Conservation (phyloP, 2,888 invertebrate genomes). For the Augiades crinisus region DNA sequence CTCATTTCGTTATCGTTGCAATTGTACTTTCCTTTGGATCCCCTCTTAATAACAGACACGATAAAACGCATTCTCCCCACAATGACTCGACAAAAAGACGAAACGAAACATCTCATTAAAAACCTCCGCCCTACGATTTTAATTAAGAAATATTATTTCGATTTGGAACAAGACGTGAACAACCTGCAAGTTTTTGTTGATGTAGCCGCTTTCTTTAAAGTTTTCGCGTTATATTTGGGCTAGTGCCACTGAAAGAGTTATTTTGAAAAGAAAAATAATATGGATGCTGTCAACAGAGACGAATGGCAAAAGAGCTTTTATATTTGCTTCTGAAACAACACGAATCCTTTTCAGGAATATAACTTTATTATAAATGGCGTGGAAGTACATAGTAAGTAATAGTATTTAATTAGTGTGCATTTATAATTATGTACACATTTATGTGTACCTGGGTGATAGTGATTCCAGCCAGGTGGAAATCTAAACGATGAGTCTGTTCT, state of each 20-base stretch:
- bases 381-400: too few species aligned
- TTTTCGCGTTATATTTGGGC: conserved; percentile 25
- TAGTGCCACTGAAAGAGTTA: conserved; percentile 23
- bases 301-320: background rate
- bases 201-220: conserved; percentile 15
- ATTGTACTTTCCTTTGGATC: conserved; percentile 47
- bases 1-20: conserved; percentile 72
- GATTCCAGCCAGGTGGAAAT: too few species aligned
- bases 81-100: conserved; percentile 23
- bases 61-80: conserved; percentile 23
- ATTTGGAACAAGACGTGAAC: conserved; percentile 22
- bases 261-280: conserved; percentile 14
- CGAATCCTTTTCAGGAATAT: too few species aligned
- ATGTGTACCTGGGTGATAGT: too few species aligned
- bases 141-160: conserved; percentile 29
- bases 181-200: conserved; percentile 22
- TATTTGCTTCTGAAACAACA: background rate
- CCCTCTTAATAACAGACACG: conserved; percentile 38
- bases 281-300: background rate
- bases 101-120: conserved; percentile 19
- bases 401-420: too few species aligned
- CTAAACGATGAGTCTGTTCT: too few species aligned
- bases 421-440: too few species aligned
- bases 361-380: too few species aligned
- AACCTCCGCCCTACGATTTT: conserved; percentile 20